Evolutionary conservation across 2,888 invertebrate genomes (phyloP).

Genomic region (Macrophya annulata): DNA sequence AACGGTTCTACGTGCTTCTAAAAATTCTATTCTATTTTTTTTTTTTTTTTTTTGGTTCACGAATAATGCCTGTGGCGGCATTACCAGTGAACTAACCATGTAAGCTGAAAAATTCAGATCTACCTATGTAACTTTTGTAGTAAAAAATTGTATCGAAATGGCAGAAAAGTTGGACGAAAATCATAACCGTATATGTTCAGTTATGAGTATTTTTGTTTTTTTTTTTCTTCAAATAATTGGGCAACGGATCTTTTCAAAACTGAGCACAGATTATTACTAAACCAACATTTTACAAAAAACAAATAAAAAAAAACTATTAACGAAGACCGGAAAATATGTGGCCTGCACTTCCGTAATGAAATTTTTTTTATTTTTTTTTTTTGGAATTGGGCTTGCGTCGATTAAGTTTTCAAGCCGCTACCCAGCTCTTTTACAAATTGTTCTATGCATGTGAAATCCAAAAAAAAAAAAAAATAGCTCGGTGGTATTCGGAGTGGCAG

Average conservation of each 20-base stretch:
- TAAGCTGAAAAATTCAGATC: neutral
- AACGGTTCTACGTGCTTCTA: neutral
- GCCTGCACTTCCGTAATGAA: too few species aligned
- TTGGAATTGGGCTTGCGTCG: too few species aligned
- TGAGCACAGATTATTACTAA: too few species aligned
- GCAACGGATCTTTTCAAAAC: neutral
- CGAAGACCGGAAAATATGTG: too few species aligned
- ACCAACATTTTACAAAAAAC: neutral
- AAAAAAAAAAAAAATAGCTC: too few species aligned
- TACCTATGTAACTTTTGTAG: neutral
- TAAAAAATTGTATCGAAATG: neutral
- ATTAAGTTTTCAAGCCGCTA: too few species aligned
- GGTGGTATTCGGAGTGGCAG: too few species aligned
- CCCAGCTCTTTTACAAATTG: neutral
- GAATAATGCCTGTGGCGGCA: neutral
- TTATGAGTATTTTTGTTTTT: neutral
- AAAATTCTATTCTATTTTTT: conserved; percentile 6
- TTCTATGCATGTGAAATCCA: neutral
- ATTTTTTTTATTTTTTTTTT: too few species aligned
- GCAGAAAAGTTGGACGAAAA: neutral
- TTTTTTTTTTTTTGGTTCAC: neutral
- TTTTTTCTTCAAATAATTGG: neutral
- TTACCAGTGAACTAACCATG: neutral
- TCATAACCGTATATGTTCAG: neutral
- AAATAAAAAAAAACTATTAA: neutral